Evolutionary conservation across 1,140 invertebrate genomes (phyloP), one percentile per base, ranked within the genome.

Genomic region (Caenorhabditis briggsae): DNA sequence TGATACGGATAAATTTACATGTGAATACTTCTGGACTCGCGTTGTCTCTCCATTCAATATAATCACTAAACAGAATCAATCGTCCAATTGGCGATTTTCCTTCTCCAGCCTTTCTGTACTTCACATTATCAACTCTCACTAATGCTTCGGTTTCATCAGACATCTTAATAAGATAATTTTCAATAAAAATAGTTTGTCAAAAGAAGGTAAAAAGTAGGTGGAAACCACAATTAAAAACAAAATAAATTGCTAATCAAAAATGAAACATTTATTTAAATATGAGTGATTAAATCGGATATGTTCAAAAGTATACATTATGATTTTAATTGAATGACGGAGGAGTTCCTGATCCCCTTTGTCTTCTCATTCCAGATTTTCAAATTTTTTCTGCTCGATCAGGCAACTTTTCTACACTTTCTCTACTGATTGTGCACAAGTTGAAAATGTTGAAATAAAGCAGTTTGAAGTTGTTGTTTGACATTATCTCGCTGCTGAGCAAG

Each of bases 361-460:
- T 53, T 46, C 70, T 50, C 70, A 18, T 78, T 78, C 70, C 7
- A 41, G 25, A 50, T 78, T 78, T 9, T 46, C 46, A 50, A 78
- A 2, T 9, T 46, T n/a, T 9, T 50, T 70, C 64, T 8, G 18
- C 11, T 70, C n/a, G n/a, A n/a, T n/a, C n/a, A n/a, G n/a, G n/a
- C n/a, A n/a, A n/a, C n/a, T n/a, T 91, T 92, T 93, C 86, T 93
- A 82, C n/a, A 43, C 43, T 43, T 88, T 93, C 90, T 94, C 94
- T 70, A 93, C 92, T 90, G 94, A 93, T 14, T 94, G 92, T 97
- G 96, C 25, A 98, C 95, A 94, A 97, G 97, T 90, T 95, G 94
- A 92, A 97, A 96, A 92, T 98, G 99, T 92, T 96, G 96, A n/a
- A 97, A 96, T 88, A 99, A 93, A 50, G 98, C 93, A 90, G 96